Base-by-base conservation (phyloP, 2,888 invertebrate species). In the Limnephilus auricula region DNA sequence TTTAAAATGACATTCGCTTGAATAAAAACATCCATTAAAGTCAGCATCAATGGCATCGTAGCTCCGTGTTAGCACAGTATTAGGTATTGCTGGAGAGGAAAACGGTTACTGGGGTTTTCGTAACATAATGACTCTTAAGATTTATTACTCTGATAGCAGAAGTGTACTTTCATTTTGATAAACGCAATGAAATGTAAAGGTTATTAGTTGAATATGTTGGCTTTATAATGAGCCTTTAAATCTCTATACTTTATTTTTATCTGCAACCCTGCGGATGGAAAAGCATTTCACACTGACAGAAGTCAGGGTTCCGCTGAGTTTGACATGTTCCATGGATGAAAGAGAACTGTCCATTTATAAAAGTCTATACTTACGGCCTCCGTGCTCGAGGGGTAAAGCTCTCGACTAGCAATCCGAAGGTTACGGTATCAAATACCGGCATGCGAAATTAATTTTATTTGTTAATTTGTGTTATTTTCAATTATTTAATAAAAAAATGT, bases 91-190 rank as follows among this genome's bases (percentile, higher is more conserved):
- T 65, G 65, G 31, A 82, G 82, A 32, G 82, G 82, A 32, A 82
- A 82, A 82, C 82, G 32, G 82, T 34, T 34, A 37, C 82, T 37
- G 82, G 31, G 34, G 34, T 32, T 85, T 85, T 40, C 37, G 84
- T 40, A 85, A 85, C n/a, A 40, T 85, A 45, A 85, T 80, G 80
- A 30, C 80, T 80, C 80, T 31, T 80, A 30, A 40, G 84, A 85
- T 85, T 85, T 85, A 85, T 85, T 40, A 13, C 40, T 2, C 40
- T n/a, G 84, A 85, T 85, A 85, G 30, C 84, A 40, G 40, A 40
- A 85, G 37, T 85, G 34, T 85, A 37, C 40, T 40, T 34, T 30
- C 30, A 40, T 85, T 85, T 85, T 45, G 84, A 85, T 40, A 85
- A 40, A 40, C 37, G 84, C 84, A n/a, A 25, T 45, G 84, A 85